Conservation (phyloP, 2,113 vertebrate genomes). For the Dipodomys merriami region DNA sequence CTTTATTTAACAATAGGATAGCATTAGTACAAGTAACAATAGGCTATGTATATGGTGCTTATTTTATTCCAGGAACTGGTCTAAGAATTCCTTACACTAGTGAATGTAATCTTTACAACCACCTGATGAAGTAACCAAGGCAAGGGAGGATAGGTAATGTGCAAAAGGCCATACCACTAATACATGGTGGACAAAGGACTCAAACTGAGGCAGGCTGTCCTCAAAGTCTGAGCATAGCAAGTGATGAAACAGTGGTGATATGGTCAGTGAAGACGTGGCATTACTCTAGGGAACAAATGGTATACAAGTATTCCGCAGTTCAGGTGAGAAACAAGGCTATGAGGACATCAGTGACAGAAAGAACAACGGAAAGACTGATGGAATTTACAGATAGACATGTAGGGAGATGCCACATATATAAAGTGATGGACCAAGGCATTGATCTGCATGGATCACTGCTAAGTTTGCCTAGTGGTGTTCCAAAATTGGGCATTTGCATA, state of each 20-base stretch:
- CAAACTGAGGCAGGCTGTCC: not conserved
- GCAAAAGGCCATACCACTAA: not conserved
- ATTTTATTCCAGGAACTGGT: conserved; percentile 14
- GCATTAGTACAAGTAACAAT: not conserved
- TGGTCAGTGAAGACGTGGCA: not conserved
- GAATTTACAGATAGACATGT: not conserved
- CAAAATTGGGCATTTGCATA: not conserved
- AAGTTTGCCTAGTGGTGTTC: not conserved
- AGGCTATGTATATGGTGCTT: not conserved
- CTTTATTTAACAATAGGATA: not conserved
- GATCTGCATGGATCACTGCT: not conserved
- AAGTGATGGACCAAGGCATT: not conserved
- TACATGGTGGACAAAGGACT: not conserved
- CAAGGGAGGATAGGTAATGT: not conserved
- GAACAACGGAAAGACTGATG: not conserved
- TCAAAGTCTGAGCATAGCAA: not conserved
- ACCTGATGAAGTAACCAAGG: not conserved
- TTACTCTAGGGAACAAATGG: not conserved
- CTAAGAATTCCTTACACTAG: not conserved
- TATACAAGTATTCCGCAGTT: not conserved
- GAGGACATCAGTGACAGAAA: not conserved
- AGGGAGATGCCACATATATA: not conserved
- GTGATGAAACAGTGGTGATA: not conserved
- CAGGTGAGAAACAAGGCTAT: not conserved
- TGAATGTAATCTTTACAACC: conserved; percentile 8